phyloP scores from a whole-genome alignment of 2,797 vertebrate species.

The Tokudaia muenninki region DNA sequence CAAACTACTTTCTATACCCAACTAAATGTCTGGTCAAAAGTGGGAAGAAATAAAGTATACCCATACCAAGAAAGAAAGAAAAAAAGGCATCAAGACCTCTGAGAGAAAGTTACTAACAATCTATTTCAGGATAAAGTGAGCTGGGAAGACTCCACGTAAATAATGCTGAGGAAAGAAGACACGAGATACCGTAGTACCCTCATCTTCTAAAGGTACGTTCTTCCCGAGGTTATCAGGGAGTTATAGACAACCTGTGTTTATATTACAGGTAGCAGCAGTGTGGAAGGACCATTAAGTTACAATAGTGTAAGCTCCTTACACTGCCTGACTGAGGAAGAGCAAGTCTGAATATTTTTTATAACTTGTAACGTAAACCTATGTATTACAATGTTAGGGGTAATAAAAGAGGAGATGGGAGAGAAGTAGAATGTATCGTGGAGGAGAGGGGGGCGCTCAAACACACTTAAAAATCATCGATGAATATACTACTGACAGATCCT shows the following conservation, averaged over 20 bases:
- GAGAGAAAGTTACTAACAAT: not conserved
- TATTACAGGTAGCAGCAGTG: conserved; percentile 12
- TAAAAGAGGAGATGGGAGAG: not conserved
- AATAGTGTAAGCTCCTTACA: not conserved
- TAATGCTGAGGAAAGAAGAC: not conserved
- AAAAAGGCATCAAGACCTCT: not conserved
- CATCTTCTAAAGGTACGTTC: too few species aligned
- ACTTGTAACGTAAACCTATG: not conserved
- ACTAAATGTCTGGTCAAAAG: conserved; percentile 21
- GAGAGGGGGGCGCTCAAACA: not conserved
- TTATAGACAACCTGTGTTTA: conserved; percentile 37
- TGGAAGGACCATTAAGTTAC: not conserved
- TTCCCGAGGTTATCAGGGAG: not conserved
- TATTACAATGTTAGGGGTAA: not conserved
- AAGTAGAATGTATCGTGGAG: conserved; percentile 2
- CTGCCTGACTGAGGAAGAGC: not conserved
- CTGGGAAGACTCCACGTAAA: conserved; percentile 8
- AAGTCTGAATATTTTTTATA: conserved; percentile 20
- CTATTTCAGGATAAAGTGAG: conserved; percentile 52
- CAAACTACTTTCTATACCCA: not conserved
- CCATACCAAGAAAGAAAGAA: not conserved
- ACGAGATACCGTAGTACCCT: not conserved
- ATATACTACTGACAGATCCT: not conserved
- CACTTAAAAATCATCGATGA: conserved; percentile 26
- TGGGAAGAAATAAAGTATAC: not conserved